Conservation (phyloP, 2,888 invertebrate species). For the Tethea ocularis region DNA sequence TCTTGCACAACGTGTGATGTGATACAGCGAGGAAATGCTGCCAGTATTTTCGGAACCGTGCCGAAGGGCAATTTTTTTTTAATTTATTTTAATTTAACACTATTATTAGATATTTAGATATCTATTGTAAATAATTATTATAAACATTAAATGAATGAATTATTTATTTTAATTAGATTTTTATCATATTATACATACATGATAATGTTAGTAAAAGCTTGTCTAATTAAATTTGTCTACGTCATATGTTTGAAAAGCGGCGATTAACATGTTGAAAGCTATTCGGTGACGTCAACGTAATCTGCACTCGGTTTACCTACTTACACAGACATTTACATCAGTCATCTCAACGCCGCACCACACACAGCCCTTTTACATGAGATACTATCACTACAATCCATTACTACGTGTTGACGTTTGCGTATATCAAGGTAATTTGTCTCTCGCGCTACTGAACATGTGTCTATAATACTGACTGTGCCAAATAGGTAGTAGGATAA, state of each 20-base stretch:
- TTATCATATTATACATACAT: not conserved
- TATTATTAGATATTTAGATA: too few species aligned
- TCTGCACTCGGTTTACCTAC: constrained; percentile 43
- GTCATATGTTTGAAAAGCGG: constrained; percentile 65
- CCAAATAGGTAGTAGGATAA: too few species aligned
- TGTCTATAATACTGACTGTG: not conserved
- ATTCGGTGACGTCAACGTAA: constrained; percentile 50
- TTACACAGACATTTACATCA: constrained; percentile 34
- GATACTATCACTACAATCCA: constrained; percentile 43
- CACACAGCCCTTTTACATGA: constrained; percentile 24
- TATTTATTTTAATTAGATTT: too few species aligned
- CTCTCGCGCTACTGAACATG: constrained; percentile 12
- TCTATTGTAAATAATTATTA: too few species aligned
- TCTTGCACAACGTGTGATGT: too few species aligned
- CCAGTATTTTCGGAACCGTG: too few species aligned
- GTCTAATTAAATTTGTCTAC: constrained; percentile 74
- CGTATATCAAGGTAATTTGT: constrained; percentile 42
- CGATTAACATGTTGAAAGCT: constrained; percentile 69
- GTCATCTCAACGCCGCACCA: constrained; percentile 42
- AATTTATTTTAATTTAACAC: too few species aligned
- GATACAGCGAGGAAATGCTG: too few species aligned
- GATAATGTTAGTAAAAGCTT: constrained; percentile 66
- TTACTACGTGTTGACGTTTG: constrained; percentile 36
- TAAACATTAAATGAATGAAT: too few species aligned
- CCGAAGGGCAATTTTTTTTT: too few species aligned